Base-by-base conservation (phyloP, 2,797 vertebrate genomes). In the Tiaroga cobitis region DNA sequence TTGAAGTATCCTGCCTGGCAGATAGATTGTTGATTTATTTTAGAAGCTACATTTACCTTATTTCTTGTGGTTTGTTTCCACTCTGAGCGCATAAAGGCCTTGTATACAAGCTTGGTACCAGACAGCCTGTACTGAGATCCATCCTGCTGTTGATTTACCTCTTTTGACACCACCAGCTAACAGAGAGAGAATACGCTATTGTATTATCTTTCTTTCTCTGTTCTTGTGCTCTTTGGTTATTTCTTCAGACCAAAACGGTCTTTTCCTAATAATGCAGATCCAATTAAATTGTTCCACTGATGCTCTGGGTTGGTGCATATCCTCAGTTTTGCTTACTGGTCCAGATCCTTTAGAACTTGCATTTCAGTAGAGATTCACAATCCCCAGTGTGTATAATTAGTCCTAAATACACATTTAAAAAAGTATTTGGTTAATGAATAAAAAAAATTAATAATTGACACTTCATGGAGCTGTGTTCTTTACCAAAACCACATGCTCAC, bases 401-500 rank as follows among this genome's bases (percentile, higher is more conserved):
- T 75, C 29, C 80, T 19, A 46, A 77, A 69, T 68, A 34, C 70
- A 84, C 59, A 77, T 41, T 81, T 56, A 51, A 51, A 74, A 72
- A 41, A 65, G 2, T 49, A 15, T 43, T 85, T 61, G 63, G 32
- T 81, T 15, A 39, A 63, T 67, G 9, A 51, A 41, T 67, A 37
- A 83, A 83, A 18, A 70, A 70, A 26, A 10, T 0, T 29, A n/a
- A 13, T 5, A n/a, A n/a, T 59, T n/a, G 68, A 43, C 29, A 49
- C 46, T 51, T 79, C n/a, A 43, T 80, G 63, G 72, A 85, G 69
- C 46, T 59, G 19, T 63, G 54, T 34, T 70, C 32, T 85, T 85
- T 74, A 80, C 59, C 81, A 87, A 85, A 89, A 85, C 79, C 84
- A 82, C 82, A 85, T 26, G 59, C 69, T 56, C 51, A 76, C 65